These are phyloP conservation scores for Clanis bilineata DNA, from an alignment of 2,888 invertebrate genomes.

Conservation along the genomic window DNA sequence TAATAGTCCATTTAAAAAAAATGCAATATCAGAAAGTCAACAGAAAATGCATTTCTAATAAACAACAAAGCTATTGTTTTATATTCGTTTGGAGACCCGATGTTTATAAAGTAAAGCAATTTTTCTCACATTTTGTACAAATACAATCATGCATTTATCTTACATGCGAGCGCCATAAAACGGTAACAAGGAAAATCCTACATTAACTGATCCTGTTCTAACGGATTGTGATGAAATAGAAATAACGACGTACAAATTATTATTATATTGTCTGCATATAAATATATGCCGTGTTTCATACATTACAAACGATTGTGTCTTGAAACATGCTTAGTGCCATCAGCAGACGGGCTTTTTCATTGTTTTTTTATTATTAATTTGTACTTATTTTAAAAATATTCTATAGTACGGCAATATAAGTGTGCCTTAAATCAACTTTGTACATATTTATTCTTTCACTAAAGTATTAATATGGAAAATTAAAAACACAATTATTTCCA, in stretches of 20 bases:
- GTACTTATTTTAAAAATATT: slow-evolving; percentile 65
- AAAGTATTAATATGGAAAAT: slow-evolving; percentile 63
- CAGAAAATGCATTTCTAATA: background rate
- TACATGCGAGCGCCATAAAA: slow-evolving; percentile 47
- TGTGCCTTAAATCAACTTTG: slow-evolving; percentile 76
- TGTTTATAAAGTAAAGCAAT: background rate
- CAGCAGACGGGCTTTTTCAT: slow-evolving; percentile 67
- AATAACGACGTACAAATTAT: slow-evolving; percentile 71
- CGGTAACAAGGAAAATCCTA: slow-evolving; percentile 36
- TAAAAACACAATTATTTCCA: slow-evolving; percentile 71
- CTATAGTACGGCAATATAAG: slow-evolving; percentile 62
- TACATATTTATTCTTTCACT: slow-evolving; percentile 67
- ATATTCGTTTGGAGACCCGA: background rate
- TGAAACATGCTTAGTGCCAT: slow-evolving; percentile 77
- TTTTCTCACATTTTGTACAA: slow-evolving; percentile 31
- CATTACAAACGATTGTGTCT: slow-evolving; percentile 53
- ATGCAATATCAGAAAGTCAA: background rate
- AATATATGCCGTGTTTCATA: slow-evolving; percentile 67
- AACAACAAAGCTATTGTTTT: background rate
- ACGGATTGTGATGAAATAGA: slow-evolving; percentile 61
- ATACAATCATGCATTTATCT: slow-evolving; percentile 47
- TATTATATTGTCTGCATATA: slow-evolving; percentile 64
- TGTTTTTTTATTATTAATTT: slow-evolving; percentile 67
- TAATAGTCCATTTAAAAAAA: background rate
- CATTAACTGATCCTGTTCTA: slow-evolving; percentile 24